Conservation (phyloP, 2,113 vertebrate genomes). For the Pica pica region DNA sequence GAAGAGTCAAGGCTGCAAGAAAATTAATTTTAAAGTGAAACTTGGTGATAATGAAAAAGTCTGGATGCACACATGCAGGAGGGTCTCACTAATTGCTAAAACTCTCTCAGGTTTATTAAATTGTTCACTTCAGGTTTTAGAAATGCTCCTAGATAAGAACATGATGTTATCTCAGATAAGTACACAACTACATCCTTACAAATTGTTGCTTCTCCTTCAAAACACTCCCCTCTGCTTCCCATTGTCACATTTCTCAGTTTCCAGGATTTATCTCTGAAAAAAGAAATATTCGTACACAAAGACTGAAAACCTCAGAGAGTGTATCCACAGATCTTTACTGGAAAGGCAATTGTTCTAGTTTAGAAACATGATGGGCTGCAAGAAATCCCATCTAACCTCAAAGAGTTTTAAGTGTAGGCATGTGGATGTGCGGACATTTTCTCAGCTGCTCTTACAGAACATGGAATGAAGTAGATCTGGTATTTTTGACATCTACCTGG, state of each 20-base stretch:
- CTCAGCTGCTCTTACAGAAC: not conserved
- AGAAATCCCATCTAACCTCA: not conserved
- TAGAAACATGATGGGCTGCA: not conserved
- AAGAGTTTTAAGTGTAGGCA: not conserved
- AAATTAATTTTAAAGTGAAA: not conserved
- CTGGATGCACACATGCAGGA: not conserved
- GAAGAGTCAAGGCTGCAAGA: not conserved
- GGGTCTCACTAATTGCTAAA: not conserved
- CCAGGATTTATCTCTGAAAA: not conserved
- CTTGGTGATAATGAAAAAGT: not conserved
- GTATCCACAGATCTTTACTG: not conserved
- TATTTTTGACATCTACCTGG: not conserved
- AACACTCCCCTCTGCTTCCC: not conserved
- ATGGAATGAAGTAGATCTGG: not conserved
- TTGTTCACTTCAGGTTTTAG: not conserved
- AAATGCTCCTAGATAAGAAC: not conserved
- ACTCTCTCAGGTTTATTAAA: not conserved
- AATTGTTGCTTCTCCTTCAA: not conserved
- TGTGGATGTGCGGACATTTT: not conserved
- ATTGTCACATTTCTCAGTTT: rapidly evolving
- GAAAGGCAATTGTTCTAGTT: not conserved
- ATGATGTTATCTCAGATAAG: not conserved
- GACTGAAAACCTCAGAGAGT: not conserved
- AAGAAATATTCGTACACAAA: not conserved
- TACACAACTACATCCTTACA: not conserved